phyloP scores from a whole-genome alignment of 2,113 vertebrate species.

The Calypte anna region DNA sequence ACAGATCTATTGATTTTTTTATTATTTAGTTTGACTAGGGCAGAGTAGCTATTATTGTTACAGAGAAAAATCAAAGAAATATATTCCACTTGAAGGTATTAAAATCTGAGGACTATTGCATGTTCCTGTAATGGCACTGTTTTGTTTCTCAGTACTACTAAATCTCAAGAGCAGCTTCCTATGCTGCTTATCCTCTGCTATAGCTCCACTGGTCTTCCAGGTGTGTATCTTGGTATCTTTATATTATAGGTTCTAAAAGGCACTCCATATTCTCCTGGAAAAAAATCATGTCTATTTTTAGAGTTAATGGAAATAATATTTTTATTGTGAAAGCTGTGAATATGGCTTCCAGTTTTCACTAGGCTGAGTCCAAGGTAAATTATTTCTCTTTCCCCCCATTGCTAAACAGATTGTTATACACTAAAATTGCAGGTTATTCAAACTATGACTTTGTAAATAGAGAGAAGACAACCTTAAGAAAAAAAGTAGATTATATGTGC shows the following conservation, averaged over 20 bases:
- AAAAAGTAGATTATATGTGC: not conserved
- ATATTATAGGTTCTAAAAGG: not conserved
- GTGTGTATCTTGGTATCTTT: accelerated
- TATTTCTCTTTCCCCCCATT: not conserved
- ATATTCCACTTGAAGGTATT: not conserved
- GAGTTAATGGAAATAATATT: not conserved
- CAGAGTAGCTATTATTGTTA: not conserved
- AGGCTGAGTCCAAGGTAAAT: accelerated
- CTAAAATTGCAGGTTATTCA: not conserved
- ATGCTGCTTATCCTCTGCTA: not conserved
- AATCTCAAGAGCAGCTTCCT: not conserved
- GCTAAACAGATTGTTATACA: not conserved
- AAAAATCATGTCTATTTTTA: not conserved
- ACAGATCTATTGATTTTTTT: not conserved
- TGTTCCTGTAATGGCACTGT: not conserved
- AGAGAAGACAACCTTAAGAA: not conserved
- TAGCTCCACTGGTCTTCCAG: not conserved
- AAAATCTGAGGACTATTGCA: not conserved
- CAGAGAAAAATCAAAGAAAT: not conserved
- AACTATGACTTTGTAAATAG: not conserved
- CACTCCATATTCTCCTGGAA: not conserved
- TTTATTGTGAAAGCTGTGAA: not conserved
- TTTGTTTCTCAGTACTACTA: not conserved
- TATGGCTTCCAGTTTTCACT: not conserved
- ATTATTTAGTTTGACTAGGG: not conserved